Conservation (phyloP, 2,888 invertebrate species). For the Tenthredo scrophulariae region DNA sequence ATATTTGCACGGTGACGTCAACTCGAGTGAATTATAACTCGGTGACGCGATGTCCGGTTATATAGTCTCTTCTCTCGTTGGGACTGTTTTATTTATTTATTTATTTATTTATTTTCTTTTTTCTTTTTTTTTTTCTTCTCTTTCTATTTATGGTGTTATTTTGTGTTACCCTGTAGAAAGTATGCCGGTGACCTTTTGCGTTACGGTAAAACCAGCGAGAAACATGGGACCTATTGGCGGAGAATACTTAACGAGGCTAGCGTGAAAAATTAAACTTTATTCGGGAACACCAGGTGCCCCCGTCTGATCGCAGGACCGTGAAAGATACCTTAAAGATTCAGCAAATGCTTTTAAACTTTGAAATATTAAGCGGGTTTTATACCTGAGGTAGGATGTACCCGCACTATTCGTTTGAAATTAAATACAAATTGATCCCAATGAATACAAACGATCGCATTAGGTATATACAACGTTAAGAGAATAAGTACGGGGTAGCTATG, state of each 20-base stretch:
- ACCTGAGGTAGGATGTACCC: neutral
- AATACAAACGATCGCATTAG: conserved; percentile 50
- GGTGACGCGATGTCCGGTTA: conserved; percentile 5
- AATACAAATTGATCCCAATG: conserved; percentile 52
- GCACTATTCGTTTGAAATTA: conserved; percentile 44
- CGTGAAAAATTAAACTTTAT: conserved; percentile 49
- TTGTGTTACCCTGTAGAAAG: neutral
- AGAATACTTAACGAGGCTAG: conserved; percentile 45
- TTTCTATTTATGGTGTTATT: conserved; percentile 3
- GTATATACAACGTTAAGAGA: conserved; percentile 14
- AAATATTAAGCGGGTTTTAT: conserved; percentile 47
- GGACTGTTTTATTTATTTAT: no score
- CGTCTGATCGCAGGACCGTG: conserved; percentile 33
- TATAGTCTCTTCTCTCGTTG: neutral
- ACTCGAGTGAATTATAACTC: neutral
- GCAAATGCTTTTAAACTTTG: conserved; percentile 52
- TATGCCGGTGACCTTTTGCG: conserved; percentile 33
- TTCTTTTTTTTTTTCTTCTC: neutral
- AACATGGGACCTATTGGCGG: conserved; percentile 48
- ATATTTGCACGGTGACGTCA: conserved; percentile 14
- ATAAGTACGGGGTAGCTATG: conserved; percentile 9
- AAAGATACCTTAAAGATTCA: conserved; percentile 52
- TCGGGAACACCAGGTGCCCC: conserved; percentile 28
- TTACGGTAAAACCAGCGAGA: conserved; percentile 45
- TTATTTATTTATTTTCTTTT: neutral